Evolutionary conservation across 2,888 invertebrate species (phyloP).

Genomic region (Vandiemenella viatica): DNA sequence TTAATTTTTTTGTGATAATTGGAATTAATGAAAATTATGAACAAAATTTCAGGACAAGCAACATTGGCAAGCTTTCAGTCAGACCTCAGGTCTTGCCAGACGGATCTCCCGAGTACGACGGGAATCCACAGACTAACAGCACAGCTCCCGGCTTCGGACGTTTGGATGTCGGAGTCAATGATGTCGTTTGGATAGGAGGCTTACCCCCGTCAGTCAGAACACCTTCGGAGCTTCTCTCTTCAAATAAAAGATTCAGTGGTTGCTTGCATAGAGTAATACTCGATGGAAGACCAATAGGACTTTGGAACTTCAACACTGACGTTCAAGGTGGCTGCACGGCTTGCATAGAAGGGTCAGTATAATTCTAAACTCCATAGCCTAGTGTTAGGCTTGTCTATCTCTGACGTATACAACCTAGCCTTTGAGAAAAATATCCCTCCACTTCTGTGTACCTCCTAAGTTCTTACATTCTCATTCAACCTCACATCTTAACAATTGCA

Average conservation of each 20-base stretch:
- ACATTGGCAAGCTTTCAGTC: constrained; percentile 52
- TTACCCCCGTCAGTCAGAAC: constrained; percentile 17
- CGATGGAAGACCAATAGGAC: constrained; percentile 62
- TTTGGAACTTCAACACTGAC: constrained; percentile 73
- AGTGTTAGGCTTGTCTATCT: too few relatives aligned
- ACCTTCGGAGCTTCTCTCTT: constrained; percentile 21
- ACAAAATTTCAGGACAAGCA: constrained; percentile 50
- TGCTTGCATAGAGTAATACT: constrained; percentile 67
- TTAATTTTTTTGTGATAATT: too few relatives aligned
- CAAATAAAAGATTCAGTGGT: constrained; percentile 43
- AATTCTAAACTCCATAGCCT: neutral
- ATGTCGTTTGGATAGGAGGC: constrained; percentile 41
- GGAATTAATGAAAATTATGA: too few relatives aligned
- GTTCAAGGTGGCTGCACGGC: constrained; percentile 53
- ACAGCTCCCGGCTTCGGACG: constrained; percentile 39
- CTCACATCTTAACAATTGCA: too few relatives aligned
- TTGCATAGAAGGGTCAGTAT: constrained; percentile 53
- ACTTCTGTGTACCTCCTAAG: too few relatives aligned
- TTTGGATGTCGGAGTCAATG: constrained; percentile 36
- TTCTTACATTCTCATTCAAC: too few relatives aligned
- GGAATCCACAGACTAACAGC: constrained; percentile 29
- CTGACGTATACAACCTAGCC: too few relatives aligned
- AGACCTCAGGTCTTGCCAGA: constrained; percentile 37
- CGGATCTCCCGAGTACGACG: constrained; percentile 26
- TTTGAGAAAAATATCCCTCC: too few relatives aligned